Conservation (phyloP, 2,113 vertebrate genomes). For the Daphoenositta chrysoptera region DNA sequence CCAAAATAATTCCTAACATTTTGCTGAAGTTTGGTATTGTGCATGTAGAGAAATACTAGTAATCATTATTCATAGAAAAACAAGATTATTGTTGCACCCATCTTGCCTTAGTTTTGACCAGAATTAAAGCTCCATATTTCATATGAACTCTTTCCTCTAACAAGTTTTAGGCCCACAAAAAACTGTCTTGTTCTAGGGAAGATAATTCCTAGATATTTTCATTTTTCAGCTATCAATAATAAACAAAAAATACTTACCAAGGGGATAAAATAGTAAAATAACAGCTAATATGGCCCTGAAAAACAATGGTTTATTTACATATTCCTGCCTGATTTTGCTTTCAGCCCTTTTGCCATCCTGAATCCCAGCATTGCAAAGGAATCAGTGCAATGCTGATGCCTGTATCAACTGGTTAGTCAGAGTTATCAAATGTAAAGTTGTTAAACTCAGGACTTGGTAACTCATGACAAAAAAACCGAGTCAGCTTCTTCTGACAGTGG, state of each 20-base stretch:
- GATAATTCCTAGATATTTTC: not conserved
- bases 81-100: not conserved
- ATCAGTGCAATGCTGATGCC: not conserved
- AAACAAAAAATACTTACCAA: not conserved
- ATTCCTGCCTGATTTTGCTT: not conserved
- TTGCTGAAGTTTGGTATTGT: not conserved
- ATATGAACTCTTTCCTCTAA: not conserved
- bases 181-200: not conserved
- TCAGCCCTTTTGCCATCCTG: not conserved
- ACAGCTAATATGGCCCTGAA: not conserved
- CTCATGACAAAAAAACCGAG: not conserved
- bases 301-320: not conserved
- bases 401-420: not conserved
- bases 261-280: not conserved
- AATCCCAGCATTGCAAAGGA: not conserved
- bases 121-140: not conserved
- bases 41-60: not conserved
- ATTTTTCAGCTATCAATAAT: not conserved
- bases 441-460: not conserved
- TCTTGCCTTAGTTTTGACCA: not conserved
- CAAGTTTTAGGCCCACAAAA: not conserved
- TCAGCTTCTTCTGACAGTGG: not conserved
- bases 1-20: not conserved
- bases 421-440: not conserved
- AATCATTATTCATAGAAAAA: not conserved